These are phyloP conservation scores for Gerosis bhagava DNA, from an alignment of 2,888 invertebrate genomes.

Conservation along the genomic window DNA sequence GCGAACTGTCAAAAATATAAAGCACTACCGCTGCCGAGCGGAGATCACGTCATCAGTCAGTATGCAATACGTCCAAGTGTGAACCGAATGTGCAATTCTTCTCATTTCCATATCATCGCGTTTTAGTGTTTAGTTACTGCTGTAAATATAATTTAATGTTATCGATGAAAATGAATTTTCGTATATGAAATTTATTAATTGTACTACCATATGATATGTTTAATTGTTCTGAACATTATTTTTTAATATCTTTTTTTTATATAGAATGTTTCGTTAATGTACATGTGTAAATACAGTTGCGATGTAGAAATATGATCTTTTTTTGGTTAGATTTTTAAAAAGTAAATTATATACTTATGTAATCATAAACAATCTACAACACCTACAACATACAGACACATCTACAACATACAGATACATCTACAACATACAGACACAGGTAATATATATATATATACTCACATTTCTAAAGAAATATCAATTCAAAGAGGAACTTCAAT, in stretches of 20 bases:
- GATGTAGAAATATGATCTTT: constrained; percentile 44
- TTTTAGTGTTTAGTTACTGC: constrained; percentile 73
- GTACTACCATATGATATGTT: constrained; percentile 62
- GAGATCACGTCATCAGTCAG: constrained; percentile 48
- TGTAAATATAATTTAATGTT: constrained; percentile 79
- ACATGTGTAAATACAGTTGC: constrained; percentile 70
- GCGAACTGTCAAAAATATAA: too few species aligned
- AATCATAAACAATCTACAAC: too few species aligned
- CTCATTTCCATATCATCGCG: constrained; percentile 76
- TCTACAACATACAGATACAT: too few species aligned
- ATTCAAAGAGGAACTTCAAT: too few species aligned
- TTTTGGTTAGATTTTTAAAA: constrained; percentile 35
- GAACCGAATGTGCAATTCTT: constrained; percentile 77
- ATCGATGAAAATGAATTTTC: constrained; percentile 55
- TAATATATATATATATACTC: too few species aligned
- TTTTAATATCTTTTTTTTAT: constrained; percentile 69
- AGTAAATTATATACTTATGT: too few species aligned
- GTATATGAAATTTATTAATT: constrained; percentile 67
- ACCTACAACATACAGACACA: too few species aligned
- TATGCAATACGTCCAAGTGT: constrained; percentile 74
- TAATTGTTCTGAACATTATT: constrained; percentile 74
- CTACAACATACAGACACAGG: too few species aligned
- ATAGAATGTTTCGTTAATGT: constrained; percentile 76
- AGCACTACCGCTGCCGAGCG: too few species aligned
- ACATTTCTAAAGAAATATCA: too few species aligned